These are phyloP conservation scores for Sitta europaea DNA, from an alignment of 2,113 vertebrate species.

Conservation along the genomic window DNA sequence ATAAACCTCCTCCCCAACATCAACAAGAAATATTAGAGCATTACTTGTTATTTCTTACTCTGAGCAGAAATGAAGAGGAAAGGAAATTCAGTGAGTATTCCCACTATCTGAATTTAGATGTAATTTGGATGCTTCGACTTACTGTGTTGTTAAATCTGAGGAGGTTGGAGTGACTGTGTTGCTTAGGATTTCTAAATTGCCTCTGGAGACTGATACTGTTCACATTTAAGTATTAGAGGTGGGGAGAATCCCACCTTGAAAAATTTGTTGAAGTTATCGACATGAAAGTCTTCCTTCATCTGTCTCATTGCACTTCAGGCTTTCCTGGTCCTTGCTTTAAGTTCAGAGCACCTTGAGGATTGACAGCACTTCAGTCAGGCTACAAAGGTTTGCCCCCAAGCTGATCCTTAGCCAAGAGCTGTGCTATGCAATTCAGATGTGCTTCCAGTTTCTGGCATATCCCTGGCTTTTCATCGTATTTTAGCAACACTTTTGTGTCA, in stretches of 20 bases:
- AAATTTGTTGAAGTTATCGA: neutral
- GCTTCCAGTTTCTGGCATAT: neutral
- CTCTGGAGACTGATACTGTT: neutral
- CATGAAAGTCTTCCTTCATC: neutral
- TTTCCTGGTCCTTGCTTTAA: neutral
- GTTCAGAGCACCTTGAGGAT: neutral
- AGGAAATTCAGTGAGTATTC: neutral
- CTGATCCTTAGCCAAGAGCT: neutral
- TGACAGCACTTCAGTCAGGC: neutral
- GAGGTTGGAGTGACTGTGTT: fast-evolving
- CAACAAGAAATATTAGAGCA: neutral
- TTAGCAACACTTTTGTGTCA: neutral
- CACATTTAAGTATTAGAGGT: neutral
- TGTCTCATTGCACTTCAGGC: neutral
- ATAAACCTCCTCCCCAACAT: neutral
- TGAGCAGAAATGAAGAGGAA: neutral
- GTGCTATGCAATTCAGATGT: fast-evolving
- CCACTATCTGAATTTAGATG: neutral
- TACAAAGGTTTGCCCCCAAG: neutral
- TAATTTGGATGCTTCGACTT: neutral
- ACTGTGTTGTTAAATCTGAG: fast-evolving
- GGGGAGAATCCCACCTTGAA: neutral
- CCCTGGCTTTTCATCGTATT: neutral
- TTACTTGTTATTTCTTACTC: neutral
- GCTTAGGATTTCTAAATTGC: neutral